These are phyloP conservation scores for Lutraria rhynchaena DNA, from an alignment of 1,140 invertebrate genomes.

Conservation along the genomic window DNA sequence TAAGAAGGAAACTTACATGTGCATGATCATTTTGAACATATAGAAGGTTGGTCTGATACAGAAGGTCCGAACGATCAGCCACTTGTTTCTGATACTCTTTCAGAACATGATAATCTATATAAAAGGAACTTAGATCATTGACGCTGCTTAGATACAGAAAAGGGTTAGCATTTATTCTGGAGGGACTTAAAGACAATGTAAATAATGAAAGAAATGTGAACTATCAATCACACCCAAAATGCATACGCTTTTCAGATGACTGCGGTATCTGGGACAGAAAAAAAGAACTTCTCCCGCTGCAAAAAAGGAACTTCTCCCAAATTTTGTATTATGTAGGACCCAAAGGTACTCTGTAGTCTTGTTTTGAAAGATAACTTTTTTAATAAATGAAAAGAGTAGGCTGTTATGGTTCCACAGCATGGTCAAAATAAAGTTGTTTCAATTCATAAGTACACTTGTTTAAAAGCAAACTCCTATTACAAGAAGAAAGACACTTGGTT, in stretches of 20 bases:
- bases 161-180: too few species aligned
- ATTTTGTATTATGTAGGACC: conserved; percentile 1
- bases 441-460: conserved; percentile 35
- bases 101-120: too few species aligned
- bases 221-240: too few species aligned
- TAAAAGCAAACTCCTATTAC: conserved; percentile 12
- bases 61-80: too few species aligned
- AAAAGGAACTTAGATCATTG: too few species aligned
- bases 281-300: not conserved
- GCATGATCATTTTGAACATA: too few species aligned
- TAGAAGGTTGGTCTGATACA: too few species aligned
- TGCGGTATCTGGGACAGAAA: conserved; percentile 19
- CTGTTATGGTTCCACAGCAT: conserved; percentile 33
- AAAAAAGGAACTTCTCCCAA: conserved; percentile 3
- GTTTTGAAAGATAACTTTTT: conserved; percentile 25
- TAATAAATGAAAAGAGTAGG: conserved; percentile 15
- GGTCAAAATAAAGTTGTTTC: not conserved
- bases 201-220: too few species aligned
- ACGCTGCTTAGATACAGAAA: too few species aligned
- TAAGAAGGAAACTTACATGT: too few species aligned
- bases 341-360: not conserved
- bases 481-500: conserved; percentile 46
- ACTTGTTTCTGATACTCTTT: too few species aligned
- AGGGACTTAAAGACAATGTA: too few species aligned
- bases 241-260: conserved; percentile 11